Conservation (phyloP, 2,797 vertebrate genomes). For the Rhabdomys pumilio region DNA sequence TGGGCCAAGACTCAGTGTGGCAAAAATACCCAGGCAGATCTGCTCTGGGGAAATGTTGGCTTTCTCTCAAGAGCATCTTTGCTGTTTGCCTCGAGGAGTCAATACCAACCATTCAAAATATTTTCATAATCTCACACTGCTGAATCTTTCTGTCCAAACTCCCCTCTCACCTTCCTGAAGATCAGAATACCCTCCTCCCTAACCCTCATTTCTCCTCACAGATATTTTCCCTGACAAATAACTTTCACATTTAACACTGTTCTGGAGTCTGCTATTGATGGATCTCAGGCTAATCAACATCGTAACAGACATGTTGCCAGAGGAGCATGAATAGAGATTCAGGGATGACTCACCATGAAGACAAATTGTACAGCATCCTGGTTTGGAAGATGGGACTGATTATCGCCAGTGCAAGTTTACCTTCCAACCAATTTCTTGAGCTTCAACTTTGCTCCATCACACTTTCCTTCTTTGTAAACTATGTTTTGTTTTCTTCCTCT, state of each 20-base stretch:
- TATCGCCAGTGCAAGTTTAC: background rate
- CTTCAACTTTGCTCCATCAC: slow-evolving; percentile 54
- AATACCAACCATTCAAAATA: background rate
- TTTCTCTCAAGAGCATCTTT: background rate
- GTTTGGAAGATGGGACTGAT: background rate
- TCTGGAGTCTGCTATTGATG: background rate
- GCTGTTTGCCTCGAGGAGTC: background rate
- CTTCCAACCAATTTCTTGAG: slow-evolving; percentile 39
- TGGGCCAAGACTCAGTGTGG: background rate
- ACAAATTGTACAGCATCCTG: background rate
- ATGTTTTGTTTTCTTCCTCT: slow-evolving; percentile 24
- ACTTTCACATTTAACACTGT: background rate
- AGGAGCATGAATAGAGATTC: background rate
- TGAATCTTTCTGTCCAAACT: background rate
- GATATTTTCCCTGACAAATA: background rate
- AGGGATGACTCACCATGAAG: background rate
- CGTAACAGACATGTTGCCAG: background rate
- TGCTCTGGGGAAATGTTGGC: background rate
- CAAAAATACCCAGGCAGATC: background rate
- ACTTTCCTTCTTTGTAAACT: slow-evolving; percentile 22
- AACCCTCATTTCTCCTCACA: background rate
- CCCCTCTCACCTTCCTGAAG: background rate
- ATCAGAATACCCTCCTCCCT: background rate
- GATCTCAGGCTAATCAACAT: background rate
- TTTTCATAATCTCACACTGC: background rate